Percentiles rank a stretch among this genome's conserved stretches.
These are phyloP conservation scores for Habrosyne pyritoides DNA, from an alignment of 2,888 invertebrate species.

Conservation along the genomic window DNA sequence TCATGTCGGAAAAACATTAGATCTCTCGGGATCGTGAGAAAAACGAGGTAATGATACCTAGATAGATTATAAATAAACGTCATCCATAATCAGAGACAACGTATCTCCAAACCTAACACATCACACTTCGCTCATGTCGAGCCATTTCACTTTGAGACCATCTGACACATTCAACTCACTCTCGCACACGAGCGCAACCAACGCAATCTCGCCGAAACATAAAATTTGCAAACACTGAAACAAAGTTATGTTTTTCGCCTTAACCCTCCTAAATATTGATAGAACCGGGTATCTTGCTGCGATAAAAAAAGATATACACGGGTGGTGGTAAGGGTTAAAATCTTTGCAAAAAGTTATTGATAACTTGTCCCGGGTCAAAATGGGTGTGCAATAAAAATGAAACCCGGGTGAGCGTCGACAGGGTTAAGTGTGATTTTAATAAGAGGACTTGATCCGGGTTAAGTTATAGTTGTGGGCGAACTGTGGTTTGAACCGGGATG, in stretches of 20 bases:
- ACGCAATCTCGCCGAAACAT: constrained; percentile 45
- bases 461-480: constrained; percentile 8
- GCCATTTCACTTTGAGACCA: background rate
- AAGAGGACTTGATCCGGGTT: constrained; percentile 19
- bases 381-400: constrained; percentile 19
- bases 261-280: constrained; percentile 51
- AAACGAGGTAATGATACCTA: too few relatives aligned
- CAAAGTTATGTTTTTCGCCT: constrained; percentile 48
- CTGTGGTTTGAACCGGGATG: constrained; percentile 11
- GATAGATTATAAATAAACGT: too few relatives aligned
- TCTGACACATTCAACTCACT: background rate
- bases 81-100: background rate
- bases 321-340: constrained; percentile 26
- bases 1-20: too few relatives aligned
- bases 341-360: constrained; percentile 47
- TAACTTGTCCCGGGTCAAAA: constrained; percentile 26
- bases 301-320: constrained; percentile 49
- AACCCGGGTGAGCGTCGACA: constrained; percentile 21
- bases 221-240: constrained; percentile 54
- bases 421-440: constrained; percentile 33
- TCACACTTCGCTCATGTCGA: background rate
- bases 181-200: constrained; percentile 15
- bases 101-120: background rate
- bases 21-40: too few relatives aligned
- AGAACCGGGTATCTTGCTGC: constrained; percentile 24